Conservation (phyloP, 2,113 vertebrate genomes). For the Bos indicus region DNA sequence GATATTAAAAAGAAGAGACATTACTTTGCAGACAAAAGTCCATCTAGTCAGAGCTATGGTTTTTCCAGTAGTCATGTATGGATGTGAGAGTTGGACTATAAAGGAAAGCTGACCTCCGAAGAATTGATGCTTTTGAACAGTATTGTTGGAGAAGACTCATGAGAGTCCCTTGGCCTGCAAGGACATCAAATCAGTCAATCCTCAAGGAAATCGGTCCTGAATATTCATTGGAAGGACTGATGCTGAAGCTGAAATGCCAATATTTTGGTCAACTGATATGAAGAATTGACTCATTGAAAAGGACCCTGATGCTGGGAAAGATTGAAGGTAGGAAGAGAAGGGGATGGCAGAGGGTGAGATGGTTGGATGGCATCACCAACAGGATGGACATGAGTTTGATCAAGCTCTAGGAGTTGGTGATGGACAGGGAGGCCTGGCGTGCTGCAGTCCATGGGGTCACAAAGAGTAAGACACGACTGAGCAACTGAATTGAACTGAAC, state of each 20-base stretch:
- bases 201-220: not conserved
- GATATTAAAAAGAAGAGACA: not conserved
- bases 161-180: not conserved
- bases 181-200: not conserved
- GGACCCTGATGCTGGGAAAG: not conserved
- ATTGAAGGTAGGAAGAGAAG: not conserved
- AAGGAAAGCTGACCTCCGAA: not conserved
- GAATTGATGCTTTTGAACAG: not conserved
- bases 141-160: not conserved
- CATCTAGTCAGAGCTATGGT: not conserved
- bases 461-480: not conserved
- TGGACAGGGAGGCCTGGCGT: not conserved
- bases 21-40: not conserved
- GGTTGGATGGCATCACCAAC: not conserved
- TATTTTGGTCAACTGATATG: not conserved
- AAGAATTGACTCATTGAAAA: not conserved
- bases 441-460: not conserved
- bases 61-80: not conserved
- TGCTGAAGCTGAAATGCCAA: not conserved
- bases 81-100: not conserved
- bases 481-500: not conserved
- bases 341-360: not conserved
- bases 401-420: not conserved
- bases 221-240: not conserved
- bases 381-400: not conserved